These are phyloP conservation scores for Sialis lutaria DNA, from an alignment of 2,888 invertebrate genomes.

Conservation along the genomic window DNA sequence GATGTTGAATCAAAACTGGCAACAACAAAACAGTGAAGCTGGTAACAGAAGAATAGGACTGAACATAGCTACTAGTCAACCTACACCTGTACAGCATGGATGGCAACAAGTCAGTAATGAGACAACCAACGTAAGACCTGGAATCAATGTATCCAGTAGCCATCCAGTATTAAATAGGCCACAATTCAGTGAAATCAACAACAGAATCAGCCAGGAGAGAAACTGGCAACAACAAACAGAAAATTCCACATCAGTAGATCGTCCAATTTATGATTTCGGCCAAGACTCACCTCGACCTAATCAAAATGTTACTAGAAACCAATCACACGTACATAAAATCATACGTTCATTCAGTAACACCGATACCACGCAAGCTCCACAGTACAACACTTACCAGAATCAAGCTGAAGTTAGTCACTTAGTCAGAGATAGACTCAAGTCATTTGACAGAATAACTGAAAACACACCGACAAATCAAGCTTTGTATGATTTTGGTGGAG, in stretches of 20 bases:
- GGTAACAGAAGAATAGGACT: too few species aligned
- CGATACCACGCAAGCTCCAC: not conserved
- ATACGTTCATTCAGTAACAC: not conserved
- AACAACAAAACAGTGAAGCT: too few species aligned
- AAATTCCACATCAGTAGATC: not conserved
- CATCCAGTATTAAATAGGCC: too few species aligned
- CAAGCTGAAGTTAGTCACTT: not conserved
- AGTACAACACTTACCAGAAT: not conserved
- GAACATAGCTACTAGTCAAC: too few species aligned
- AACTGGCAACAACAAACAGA: too few species aligned
- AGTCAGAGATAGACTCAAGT: not conserved
- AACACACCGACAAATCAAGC: not conserved
- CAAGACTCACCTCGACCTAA: not conserved
- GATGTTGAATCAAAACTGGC: too few species aligned
- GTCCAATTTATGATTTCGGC: not conserved
- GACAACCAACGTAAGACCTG: too few species aligned
- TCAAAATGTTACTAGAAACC: not conserved
- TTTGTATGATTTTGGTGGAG: slow-evolving; percentile 1
- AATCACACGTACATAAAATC: not conserved
- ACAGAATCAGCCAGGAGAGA: too few species aligned
- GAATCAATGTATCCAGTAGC: too few species aligned
- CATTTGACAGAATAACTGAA: not conserved
- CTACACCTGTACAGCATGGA: too few species aligned
- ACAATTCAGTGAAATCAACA: too few species aligned
- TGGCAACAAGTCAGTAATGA: too few species aligned